These are phyloP conservation scores for Ahaetulla prasina DNA, from an alignment of 2,113 vertebrate genomes.

Conservation along the genomic window DNA sequence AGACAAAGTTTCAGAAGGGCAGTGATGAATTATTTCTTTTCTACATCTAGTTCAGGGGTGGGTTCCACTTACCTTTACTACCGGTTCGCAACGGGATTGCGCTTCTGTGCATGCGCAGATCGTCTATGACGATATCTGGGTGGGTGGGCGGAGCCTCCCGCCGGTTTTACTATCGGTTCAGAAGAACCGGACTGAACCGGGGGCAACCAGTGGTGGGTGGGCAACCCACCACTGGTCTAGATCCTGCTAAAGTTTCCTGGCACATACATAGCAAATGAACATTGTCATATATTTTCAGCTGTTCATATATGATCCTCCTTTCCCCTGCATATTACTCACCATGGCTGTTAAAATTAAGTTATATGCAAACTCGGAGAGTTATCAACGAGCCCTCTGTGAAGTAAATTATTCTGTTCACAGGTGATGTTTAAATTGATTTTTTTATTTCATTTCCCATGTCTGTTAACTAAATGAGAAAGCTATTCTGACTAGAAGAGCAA, in stretches of 20 bases:
- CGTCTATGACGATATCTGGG: too few species aligned
- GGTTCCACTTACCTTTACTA: too few species aligned
- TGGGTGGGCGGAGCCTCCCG: too few species aligned
- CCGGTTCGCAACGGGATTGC: too few species aligned
- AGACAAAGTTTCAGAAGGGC: neutral
- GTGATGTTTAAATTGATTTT: neutral
- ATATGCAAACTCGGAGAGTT: neutral
- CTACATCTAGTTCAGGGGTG: too few species aligned
- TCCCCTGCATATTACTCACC: neutral
- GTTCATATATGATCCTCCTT: neutral
- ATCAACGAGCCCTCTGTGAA: neutral
- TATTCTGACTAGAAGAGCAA: neutral
- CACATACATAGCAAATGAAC: neutral
- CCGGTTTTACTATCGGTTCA: too few species aligned
- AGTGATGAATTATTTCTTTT: neutral
- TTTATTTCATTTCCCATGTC: neutral
- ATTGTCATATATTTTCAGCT: neutral
- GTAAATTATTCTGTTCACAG: neutral
- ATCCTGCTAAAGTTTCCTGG: neutral
- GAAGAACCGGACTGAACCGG: too few species aligned
- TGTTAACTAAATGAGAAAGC: neutral
- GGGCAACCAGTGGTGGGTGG: too few species aligned
- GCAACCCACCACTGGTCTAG: too few species aligned
- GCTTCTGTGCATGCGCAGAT: too few species aligned
- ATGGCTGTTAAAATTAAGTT: neutral